Base-by-base conservation (phyloP, 2,113 vertebrate genomes). In the Panurus biarmicus region DNA sequence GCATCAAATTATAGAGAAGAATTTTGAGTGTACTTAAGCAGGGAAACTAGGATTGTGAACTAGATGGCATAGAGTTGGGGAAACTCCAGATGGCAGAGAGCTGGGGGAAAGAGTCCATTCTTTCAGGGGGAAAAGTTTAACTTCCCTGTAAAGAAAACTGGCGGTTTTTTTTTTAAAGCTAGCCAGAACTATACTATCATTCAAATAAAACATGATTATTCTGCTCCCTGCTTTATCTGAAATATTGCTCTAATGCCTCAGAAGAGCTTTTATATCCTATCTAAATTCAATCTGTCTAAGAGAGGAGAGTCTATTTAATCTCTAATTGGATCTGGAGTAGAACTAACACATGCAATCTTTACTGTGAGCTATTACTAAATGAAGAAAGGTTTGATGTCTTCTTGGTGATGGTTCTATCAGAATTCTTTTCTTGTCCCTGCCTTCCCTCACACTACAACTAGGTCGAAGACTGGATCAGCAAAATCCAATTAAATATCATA, bases 261-360 rank as follows among this genome's bases (percentile, higher is more conserved):
- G 83, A 75, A 89, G 60, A 74, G 19, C 62, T 92, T 72, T 90
- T 93, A 26, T 85, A 86, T 89, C 69, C 86, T 78, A 69, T 91
- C 93, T 94, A 94, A 92, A 96, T 94, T 84, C 65, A 90, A 83
- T 94, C 62, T 73, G 79, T 80, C 76, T 95, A 90, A 93, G 84
- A 93, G 53, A 92, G 35, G 62, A 70, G 80, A 96, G 51, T 88
- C 57, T 96, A 33, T 91, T 95, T 94, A 91, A 87, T 94, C 74
- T 96, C 72, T 83, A 97, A 94, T 83, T 94, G 77, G 62, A 96
- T 94, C 82, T 95, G 93, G 75, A 80, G 67, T 90, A 93, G 89
- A 95, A 94, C 88, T 95, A 77, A 83, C 85, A 65, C 81, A 64
- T 87, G 36, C 77, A 92, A 18, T 91, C 93, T 92, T 96, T 91